Evolutionary conservation across 2,113 vertebrate species (phyloP).

Genomic region (Herpetotheres cachinnans): DNA sequence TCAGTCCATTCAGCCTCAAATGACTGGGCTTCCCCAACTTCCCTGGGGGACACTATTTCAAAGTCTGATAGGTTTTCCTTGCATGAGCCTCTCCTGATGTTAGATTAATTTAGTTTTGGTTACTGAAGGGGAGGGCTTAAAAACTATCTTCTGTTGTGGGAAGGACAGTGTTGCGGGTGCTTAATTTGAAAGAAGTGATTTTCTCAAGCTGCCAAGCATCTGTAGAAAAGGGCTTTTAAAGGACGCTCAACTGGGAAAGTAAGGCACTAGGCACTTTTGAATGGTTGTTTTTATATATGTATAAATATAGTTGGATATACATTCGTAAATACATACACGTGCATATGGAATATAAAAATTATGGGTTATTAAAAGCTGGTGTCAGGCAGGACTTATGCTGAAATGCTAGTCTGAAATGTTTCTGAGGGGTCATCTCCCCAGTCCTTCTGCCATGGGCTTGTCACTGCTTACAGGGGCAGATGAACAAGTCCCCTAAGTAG

Average conservation of each 20-base stretch:
- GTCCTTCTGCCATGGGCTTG: neutral
- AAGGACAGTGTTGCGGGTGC: neutral
- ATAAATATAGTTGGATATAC: neutral
- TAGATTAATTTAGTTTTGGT: constrained; percentile 13
- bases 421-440: neutral
- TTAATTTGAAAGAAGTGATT: neutral
- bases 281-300: neutral
- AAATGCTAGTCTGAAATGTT: neutral
- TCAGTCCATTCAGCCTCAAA: neutral
- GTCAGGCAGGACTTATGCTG: neutral
- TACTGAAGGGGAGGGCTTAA: neutral
- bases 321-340: neutral
- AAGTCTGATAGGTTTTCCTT: constrained; percentile 16
- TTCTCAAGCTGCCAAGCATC: neutral
- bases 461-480: neutral
- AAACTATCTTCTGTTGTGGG: neutral
- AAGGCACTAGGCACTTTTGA: neutral
- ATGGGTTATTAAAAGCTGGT: neutral
- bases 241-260: accelerated
- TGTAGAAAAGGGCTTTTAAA: neutral
- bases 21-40: neutral
- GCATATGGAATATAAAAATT: neutral
- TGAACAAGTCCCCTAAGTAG: neutral
- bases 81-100: neutral
- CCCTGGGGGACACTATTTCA: neutral